phyloP scores from a whole-genome alignment of 1,140 invertebrate species.

The Meloidogyne exigua region DNA sequence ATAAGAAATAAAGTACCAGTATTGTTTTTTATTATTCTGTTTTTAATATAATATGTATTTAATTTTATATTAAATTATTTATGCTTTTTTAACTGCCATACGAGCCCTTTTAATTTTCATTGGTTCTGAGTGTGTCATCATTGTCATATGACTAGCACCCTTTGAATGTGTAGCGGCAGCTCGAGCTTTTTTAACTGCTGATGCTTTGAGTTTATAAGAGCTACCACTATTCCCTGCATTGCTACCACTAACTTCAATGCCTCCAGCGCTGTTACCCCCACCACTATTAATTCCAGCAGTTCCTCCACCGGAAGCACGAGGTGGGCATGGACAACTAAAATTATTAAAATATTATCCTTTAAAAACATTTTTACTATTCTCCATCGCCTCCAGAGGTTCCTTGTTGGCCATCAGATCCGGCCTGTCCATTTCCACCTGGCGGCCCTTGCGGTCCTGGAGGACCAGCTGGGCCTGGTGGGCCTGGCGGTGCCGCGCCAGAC shows the following conservation, averaged over 20 bases:
- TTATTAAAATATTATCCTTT: background rate
- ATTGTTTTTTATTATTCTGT: too few species aligned
- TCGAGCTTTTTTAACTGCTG: conserved; percentile 2
- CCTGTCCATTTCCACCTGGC: conserved; percentile 17
- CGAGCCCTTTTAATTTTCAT: background rate
- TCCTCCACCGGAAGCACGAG: conserved; percentile 13
- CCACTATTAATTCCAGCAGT: background rate
- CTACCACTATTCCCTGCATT: background rate
- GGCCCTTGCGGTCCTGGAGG: conserved; percentile 30
- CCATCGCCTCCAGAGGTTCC: conserved; percentile 28
- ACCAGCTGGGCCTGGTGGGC: background rate
- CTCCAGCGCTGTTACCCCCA: background rate
- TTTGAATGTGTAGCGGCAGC: background rate
- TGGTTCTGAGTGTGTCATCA: background rate
- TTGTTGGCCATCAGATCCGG: conserved; percentile 16
- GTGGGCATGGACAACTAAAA: conserved; percentile 28
- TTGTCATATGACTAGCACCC: background rate
- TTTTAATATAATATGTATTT: too few species aligned
- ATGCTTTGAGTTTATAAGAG: background rate
- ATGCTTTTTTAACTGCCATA: background rate
- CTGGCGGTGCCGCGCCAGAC: conserved; percentile 20
- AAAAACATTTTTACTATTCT: conserved; percentile 7
- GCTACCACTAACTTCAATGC: background rate
- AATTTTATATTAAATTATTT: background rate
- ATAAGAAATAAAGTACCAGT: too few species aligned